Percentiles rank a stretch among this genome's conserved stretches.
These are phyloP conservation scores for Trogon melanurus DNA, from an alignment of 2,113 vertebrate genomes.

Conservation along the genomic window DNA sequence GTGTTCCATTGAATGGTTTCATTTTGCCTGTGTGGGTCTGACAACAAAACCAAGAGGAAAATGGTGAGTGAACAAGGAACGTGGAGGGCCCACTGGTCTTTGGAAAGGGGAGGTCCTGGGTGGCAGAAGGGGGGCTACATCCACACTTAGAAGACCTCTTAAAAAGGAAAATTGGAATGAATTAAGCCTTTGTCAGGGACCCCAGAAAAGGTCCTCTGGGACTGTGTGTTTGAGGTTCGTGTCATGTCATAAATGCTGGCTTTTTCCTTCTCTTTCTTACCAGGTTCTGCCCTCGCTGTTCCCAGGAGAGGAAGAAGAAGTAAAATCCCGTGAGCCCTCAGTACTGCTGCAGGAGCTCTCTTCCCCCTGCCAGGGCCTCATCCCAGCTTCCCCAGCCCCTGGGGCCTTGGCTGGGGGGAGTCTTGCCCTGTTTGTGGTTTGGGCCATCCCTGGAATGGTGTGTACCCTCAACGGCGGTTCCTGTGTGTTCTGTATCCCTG, in stretches of 20 bases:
- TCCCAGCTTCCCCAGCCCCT: conserved; percentile 49
- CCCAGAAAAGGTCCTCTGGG: neutral
- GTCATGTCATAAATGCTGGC: neutral
- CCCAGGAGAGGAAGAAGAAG: conserved; percentile 87
- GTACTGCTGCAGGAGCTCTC: conserved; percentile 54
- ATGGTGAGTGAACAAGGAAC: conserved; percentile 83
- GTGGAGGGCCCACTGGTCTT: neutral
- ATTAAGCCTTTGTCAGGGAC: neutral
- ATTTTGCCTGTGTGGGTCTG: conserved; percentile 96
- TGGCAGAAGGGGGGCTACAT: neutral
- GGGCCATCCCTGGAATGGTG: conserved; percentile 67
- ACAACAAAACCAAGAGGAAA: conserved; percentile 97
- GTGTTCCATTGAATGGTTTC: conserved; percentile 99
- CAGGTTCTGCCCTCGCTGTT: conserved; percentile 86
- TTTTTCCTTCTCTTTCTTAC: neutral
- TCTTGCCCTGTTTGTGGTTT: conserved; percentile 61
- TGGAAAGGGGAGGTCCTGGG: neutral
- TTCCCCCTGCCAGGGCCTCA: conserved; percentile 55
- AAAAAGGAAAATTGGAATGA: neutral
- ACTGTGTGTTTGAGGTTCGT: neutral
- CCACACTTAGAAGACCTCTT: neutral
- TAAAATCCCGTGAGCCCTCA: conserved; percentile 54
- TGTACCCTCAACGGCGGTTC: conserved; percentile 51
- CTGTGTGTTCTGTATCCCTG: conserved; percentile 53
- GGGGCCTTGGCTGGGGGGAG: conserved; percentile 55